Evolutionary conservation across 2,797 vertebrate species (phyloP), one percentile per base, ranked within the genome.

Genomic region (Astyanax mexicanus): DNA sequence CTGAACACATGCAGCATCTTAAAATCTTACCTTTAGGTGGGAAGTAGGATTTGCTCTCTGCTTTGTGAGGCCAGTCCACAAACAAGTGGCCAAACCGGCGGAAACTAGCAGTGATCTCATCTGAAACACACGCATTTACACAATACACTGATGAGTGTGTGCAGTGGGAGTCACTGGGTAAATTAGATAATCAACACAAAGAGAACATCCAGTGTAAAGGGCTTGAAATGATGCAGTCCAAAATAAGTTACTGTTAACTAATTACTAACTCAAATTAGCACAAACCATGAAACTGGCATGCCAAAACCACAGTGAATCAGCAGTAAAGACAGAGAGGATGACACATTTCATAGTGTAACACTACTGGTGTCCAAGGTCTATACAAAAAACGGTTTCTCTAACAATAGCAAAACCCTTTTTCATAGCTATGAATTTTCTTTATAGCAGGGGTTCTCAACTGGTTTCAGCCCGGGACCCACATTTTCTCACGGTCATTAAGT

Each of bases 11-110:
- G 7, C 12, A 57, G 1, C 8, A 3, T 17, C 5, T 9, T 37
- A 0, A 4, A 40, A 5, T 1, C 83, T 90, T 87, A 98, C 98
- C 98, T 96, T 99, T 99, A 21, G 98, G 98, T 88, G 98, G 98
- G 84, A 99, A 99, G 78, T 99, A 99, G 71, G 97, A 99, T 89
- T 99, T 99, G 93, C 98, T 99, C 90, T 99, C 98, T 84, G 98
- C 98, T 90, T 99, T 99, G 89, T 99, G 98, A 70, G 98, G 98
- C 98, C 98, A 99, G 85, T 99, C 98, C 74, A 99, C 98, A 88
- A 99, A 98, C 89, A 99, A 91, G 91, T 98, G 97, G 83, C 97
- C 98, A 89, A 99, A 99, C 80, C 98, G 94, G 74, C 98, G 96
- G 89, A 99, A 99, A 88, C 98, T 99, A 84, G 97, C 97, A 84